phyloP scores from a whole-genome alignment of 2,113 vertebrate genomes.

The Talpa occidentalis region DNA sequence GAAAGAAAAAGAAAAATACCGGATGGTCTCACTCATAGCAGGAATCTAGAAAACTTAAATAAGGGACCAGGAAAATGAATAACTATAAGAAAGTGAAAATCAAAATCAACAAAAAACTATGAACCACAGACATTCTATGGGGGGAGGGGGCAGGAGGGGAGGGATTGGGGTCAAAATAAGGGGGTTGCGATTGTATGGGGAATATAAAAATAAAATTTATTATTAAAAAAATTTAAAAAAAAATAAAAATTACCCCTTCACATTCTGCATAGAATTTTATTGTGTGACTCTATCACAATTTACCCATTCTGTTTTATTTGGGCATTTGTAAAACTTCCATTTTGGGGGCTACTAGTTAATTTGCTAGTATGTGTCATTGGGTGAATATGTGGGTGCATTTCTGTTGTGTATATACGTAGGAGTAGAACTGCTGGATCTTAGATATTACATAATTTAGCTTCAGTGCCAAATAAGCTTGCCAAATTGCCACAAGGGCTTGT shows the following conservation, averaged over 20 bases:
- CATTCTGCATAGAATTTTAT: background rate
- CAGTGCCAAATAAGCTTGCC: background rate
- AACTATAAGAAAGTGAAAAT: too few relatives aligned
- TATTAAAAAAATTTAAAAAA: too few relatives aligned
- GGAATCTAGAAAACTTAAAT: too few relatives aligned
- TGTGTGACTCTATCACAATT: background rate
- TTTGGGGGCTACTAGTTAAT: background rate
- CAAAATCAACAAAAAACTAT: too few relatives aligned
- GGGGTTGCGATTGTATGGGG: too few relatives aligned
- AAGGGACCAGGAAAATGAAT: too few relatives aligned
- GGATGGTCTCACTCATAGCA: too few relatives aligned
- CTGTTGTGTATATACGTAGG: background rate
- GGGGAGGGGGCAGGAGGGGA: too few relatives aligned
- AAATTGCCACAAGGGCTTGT: background rate
- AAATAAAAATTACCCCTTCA: background rate
- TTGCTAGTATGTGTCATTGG: background rate
- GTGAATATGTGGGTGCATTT: background rate
- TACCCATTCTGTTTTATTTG: background rate
- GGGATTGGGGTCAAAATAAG: too few relatives aligned
- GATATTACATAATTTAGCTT: background rate
- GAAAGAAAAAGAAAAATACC: too few relatives aligned
- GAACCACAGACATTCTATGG: too few relatives aligned
- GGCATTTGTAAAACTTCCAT: background rate
- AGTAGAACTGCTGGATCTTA: background rate
- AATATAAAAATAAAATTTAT: too few relatives aligned